A percentile compares a stretch with the other conserved stretches of the same genome.
These are phyloP conservation scores for Serilophus lunatus DNA, from an alignment of 2,113 vertebrate species.

Conservation along the genomic window DNA sequence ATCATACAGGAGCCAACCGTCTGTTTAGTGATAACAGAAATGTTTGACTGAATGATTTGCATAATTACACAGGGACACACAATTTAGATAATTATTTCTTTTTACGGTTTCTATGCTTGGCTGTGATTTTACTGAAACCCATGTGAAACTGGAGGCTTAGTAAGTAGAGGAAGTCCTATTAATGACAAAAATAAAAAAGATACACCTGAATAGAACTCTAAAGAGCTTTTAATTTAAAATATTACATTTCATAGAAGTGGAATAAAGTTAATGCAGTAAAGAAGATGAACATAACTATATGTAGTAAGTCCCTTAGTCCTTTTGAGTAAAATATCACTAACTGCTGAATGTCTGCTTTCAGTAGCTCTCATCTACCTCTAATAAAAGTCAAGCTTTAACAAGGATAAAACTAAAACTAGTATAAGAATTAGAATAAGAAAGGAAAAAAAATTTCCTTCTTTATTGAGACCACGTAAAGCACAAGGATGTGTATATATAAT, in stretches of 20 bases:
- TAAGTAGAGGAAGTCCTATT: neutral
- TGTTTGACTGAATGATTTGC: slow-evolving; percentile 1
- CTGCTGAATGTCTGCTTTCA: neutral
- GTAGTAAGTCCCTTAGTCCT: neutral
- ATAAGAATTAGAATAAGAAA: neutral
- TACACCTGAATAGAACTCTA: neutral
- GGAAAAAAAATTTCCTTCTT: neutral
- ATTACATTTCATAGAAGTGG: neutral
- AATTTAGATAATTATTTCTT: neutral
- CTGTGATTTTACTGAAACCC: neutral
- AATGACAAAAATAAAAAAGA: neutral
- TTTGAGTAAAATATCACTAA: neutral
- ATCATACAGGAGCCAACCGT: neutral
- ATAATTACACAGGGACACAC: neutral
- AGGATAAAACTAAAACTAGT: neutral
- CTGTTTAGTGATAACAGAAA: slow-evolving; percentile 1
- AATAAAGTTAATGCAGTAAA: neutral
- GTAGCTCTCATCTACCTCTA: neutral
- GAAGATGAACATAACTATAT: neutral
- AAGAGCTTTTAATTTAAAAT: neutral
- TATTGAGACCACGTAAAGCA: neutral
- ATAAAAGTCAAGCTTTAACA: neutral
- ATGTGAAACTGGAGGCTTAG: neutral
- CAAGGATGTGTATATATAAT: neutral
- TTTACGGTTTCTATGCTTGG: neutral